These are phyloP conservation scores for Ptychobarbus kaznakovi DNA, from an alignment of 2,797 vertebrate genomes.

Conservation along the genomic window DNA sequence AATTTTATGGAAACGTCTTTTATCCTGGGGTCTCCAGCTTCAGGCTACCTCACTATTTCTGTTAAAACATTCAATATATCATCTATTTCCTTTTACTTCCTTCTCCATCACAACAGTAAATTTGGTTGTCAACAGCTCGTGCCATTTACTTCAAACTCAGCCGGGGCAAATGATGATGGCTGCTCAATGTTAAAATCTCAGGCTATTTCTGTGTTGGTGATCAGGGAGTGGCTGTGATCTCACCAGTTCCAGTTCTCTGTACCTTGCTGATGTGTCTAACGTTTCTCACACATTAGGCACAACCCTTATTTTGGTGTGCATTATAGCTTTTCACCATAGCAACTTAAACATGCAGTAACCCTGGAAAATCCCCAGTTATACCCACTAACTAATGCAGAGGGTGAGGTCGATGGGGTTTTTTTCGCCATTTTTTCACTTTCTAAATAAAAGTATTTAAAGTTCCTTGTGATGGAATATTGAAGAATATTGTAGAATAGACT, in stretches of 20 bases:
- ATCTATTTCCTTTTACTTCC: neutral
- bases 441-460: neutral
- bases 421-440: neutral
- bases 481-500: neutral
- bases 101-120: constrained; percentile 13
- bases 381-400: constrained; percentile 38
- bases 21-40: neutral
- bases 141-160: neutral
- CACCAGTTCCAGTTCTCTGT: constrained; percentile 67
- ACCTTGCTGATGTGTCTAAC: constrained; percentile 20
- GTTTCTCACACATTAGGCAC: constrained; percentile 56
- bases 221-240: constrained; percentile 49
- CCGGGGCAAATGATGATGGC: neutral
- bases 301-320: constrained; percentile 71
- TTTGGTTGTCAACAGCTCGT: constrained; percentile 24
- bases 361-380: constrained; percentile 73
- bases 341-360: constrained; percentile 71
- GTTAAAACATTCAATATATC: constrained; percentile 11
- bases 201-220: constrained; percentile 34
- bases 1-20: neutral
- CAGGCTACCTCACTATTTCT: constrained; percentile 18
- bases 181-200: constrained; percentile 6
- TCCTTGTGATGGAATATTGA: neutral
- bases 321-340: constrained; percentile 67
- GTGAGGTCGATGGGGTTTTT: neutral